Evolutionary conservation across 1,140 invertebrate species (phyloP).

Genomic region (Panulirus ornatus): DNA sequence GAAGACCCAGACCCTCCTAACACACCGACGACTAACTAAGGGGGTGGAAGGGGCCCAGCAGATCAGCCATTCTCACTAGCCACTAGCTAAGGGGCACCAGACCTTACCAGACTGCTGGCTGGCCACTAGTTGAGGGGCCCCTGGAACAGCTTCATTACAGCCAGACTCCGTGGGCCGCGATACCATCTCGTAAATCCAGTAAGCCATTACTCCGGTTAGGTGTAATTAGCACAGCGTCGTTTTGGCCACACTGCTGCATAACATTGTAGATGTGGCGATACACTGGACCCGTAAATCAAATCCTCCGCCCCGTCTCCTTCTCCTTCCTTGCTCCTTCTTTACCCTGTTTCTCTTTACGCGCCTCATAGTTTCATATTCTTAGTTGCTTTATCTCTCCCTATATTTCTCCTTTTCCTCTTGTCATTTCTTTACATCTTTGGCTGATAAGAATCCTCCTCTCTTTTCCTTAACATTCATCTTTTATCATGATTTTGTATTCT

Average conservation of each 20-base stretch:
- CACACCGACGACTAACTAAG: too few relatives aligned
- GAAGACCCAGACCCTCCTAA: too few relatives aligned
- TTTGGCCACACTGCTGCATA: slow-evolving; percentile 55
- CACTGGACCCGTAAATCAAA: slow-evolving; percentile 36
- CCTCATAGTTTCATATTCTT: neutral
- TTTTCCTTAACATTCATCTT: neutral
- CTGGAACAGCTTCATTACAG: slow-evolving; percentile 64
- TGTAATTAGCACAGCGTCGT: slow-evolving; percentile 62
- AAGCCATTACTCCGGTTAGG: slow-evolving; percentile 64
- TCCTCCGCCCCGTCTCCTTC: neutral
- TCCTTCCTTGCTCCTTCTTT: neutral
- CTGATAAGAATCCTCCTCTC: neutral
- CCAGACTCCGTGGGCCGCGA: slow-evolving; percentile 21
- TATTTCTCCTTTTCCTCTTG: neutral
- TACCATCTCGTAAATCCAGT: slow-evolving; percentile 67
- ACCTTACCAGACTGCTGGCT: too few relatives aligned
- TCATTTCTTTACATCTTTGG: neutral
- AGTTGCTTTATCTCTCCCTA: neutral
- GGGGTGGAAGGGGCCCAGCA: too few relatives aligned
- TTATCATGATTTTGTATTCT: neutral
- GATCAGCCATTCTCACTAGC: too few relatives aligned
- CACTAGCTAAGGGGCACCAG: too few relatives aligned
- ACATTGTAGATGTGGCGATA: slow-evolving; percentile 59
- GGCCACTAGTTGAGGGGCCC: neutral
- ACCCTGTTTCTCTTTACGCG: neutral